A percentile compares a stretch with the other conserved stretches of the same genome.
phyloP scores from a whole-genome alignment of 2,888 invertebrate genomes.

The Cryptocephalus moraei region DNA sequence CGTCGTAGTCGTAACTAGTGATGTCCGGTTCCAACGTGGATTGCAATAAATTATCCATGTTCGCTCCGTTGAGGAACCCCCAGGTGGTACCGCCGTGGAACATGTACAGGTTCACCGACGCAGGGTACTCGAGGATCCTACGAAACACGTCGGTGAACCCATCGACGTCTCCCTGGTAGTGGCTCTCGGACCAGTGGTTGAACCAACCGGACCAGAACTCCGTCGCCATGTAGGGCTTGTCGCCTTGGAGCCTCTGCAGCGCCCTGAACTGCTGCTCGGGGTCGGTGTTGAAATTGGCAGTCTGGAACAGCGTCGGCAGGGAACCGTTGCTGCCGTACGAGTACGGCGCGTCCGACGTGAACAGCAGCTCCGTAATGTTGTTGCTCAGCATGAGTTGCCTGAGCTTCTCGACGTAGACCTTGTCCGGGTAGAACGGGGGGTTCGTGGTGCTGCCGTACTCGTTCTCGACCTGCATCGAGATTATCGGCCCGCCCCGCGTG shows the following conservation, averaged over 20 bases:
- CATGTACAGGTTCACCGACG: constrained; percentile 81
- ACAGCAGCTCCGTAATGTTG: constrained; percentile 39
- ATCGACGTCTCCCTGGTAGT: constrained; percentile 17
- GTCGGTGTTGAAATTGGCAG: constrained; percentile 39
- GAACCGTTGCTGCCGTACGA: constrained; percentile 17
- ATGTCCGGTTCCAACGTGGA: constrained; percentile 24
- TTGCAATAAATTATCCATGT: constrained; percentile 13
- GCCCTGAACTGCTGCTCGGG: constrained; percentile 35
- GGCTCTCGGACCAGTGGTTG: constrained; percentile 42
- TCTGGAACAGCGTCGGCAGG: constrained; percentile 19
- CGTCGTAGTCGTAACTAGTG: constrained; percentile 67
- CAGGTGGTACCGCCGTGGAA: constrained; percentile 87
- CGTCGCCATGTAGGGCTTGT: constrained; percentile 43
- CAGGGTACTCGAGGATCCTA: constrained; percentile 27
- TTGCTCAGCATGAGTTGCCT: constrained; percentile 28
- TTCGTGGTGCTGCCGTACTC: constrained; percentile 39
- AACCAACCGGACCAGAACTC: constrained; percentile 52
- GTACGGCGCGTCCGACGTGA: constrained; percentile 41
- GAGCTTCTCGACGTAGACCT: constrained; percentile 33
- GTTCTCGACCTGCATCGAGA: constrained; percentile 80
- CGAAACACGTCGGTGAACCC: constrained; percentile 15
- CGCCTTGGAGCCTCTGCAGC: constrained; percentile 36
- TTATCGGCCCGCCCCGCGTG: constrained; percentile 74
- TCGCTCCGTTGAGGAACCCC: constrained; percentile 47
- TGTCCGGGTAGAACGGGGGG: constrained; percentile 21